Evolutionary conservation across 2,888 invertebrate genomes (phyloP), one percentile per base, ranked within the genome.

Genomic region (Orthonychiurus folsomi): DNA sequence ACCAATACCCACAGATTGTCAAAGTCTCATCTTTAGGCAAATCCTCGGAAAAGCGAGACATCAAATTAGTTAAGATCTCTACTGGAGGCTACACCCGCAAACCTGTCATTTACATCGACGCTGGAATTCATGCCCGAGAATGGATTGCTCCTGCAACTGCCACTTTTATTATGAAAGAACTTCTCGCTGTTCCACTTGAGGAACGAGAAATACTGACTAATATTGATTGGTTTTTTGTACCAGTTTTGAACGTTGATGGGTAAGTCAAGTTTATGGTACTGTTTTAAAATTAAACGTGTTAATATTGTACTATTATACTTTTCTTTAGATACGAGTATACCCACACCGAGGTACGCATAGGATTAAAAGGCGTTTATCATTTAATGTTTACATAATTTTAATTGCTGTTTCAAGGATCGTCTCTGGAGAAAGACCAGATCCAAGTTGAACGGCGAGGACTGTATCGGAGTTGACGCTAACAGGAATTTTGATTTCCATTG

Each of bases 401-500:
- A 15, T 9, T 24, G 23, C 18, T 27, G 37, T n/a, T n/a, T n/a
- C n/a, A 81, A 81, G 82, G 89, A 21, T 75, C 82, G 93, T 57
- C 80, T 89, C 63, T 90, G 89, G 89, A 81, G 85, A 69, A 89
- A 89, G 78, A 88, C 89, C 0, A 81, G 89, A 37, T 81, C 81
- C 3, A 60, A 56, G 18, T 66, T 64, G n/a, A 67, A 66, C 50
- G 72, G 70, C 3, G 53, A 48, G 20, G 59, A 61, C 20, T 89
- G 90, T 73, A 78, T 83, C 0, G 91, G 91, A 1, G 85, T 86
- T 0, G 91, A 91, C 77, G 81, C 91, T 1, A 91, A 91, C 75
- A 83, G 93, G 66, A 93, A 89, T 76, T 89, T 87, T 82, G 84
- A 84, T 65, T 85, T 83, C 74, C 84, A 86, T 67, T 89, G 86